Conservation (phyloP, 2,797 vertebrate genomes). For the Bovichtus diacanthus region DNA sequence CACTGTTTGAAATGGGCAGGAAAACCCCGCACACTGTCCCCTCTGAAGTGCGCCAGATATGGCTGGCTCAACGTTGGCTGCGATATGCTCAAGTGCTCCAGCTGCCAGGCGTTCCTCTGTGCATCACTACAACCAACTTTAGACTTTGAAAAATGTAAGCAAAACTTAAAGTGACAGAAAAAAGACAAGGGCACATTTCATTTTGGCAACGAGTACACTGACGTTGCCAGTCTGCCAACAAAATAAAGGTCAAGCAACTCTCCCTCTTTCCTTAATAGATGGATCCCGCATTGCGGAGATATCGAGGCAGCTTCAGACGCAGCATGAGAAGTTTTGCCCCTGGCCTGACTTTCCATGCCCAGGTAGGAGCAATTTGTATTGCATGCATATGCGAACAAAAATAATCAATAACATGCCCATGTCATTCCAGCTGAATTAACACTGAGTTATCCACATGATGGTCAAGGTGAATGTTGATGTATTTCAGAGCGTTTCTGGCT, state of each 20-base stretch:
- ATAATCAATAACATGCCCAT: background rate
- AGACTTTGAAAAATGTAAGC: slow-evolving; percentile 91
- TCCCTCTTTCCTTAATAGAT: slow-evolving; percentile 81
- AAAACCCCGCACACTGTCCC: slow-evolving; percentile 89
- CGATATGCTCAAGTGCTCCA: slow-evolving; percentile 94
- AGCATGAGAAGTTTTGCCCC: slow-evolving; percentile 97
- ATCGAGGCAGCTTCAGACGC: slow-evolving; percentile 87
- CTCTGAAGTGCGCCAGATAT: slow-evolving; percentile 91
- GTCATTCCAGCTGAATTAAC: background rate
- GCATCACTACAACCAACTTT: slow-evolving; percentile 89
- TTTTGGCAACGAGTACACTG: slow-evolving; percentile 10
- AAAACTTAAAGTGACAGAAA: slow-evolving; percentile 6
- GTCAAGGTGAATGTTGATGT: slow-evolving; percentile 16
- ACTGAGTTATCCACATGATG: background rate
- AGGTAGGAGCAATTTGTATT: slow-evolving; percentile 80
- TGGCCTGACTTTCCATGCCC: slow-evolving; percentile 97
- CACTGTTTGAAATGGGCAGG: slow-evolving; percentile 95
- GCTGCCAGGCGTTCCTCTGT: slow-evolving; percentile 95
- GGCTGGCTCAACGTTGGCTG: slow-evolving; percentile 92
- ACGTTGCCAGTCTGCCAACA: slow-evolving; percentile 27
- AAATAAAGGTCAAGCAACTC: slow-evolving; percentile 10
- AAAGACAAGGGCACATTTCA: background rate
- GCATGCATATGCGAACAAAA: background rate
- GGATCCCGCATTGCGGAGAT: slow-evolving; percentile 90
- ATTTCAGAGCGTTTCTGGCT: slow-evolving; percentile 91